Percentiles rank a stretch among this genome's conserved stretches.
These are phyloP conservation scores for Drosophila tani DNA, from an alignment of 1,140 invertebrate species.

Conservation along the genomic window DNA sequence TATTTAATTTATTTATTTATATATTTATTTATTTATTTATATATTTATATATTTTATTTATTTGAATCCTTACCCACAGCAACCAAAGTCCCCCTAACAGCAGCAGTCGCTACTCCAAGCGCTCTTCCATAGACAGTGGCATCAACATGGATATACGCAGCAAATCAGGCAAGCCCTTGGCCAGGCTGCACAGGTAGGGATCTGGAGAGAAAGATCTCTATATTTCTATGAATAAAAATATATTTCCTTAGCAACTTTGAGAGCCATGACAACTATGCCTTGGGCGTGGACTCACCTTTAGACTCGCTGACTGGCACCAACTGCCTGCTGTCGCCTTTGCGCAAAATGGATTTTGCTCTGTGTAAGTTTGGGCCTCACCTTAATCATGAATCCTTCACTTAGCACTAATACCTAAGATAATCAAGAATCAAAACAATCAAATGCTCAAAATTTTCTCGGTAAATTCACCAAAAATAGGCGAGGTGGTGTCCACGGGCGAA, in stretches of 20 bases:
- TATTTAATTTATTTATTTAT: neutral
- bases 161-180: conserved; percentile 72
- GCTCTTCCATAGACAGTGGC: conserved; percentile 93
- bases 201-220: neutral
- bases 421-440: conserved; percentile 20
- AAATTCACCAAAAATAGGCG: conserved; percentile 86
- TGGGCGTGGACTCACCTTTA: conserved; percentile 85
- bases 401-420: conserved; percentile 8
- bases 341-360: conserved; percentile 89
- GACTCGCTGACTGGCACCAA: conserved; percentile 72
- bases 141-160: conserved; percentile 89
- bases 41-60: too few species aligned
- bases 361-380: conserved; percentile 86
- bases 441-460: conserved; percentile 55
- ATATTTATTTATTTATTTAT: too few species aligned
- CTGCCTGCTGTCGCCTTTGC: conserved; percentile 76
- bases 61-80: conserved; percentile 24
- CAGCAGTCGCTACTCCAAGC: conserved; percentile 88
- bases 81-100: conserved; percentile 84
- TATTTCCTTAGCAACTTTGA: conserved; percentile 61
- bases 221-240: neutral
- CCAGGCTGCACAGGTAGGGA: conserved; percentile 86
- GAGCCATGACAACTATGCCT: conserved; percentile 66
- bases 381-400: conserved; percentile 15
- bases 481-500: conserved; percentile 88